Evolutionary conservation across 92 coral and sea anemone species (phyloP).

Genomic region (Pocillopora grandis): DNA sequence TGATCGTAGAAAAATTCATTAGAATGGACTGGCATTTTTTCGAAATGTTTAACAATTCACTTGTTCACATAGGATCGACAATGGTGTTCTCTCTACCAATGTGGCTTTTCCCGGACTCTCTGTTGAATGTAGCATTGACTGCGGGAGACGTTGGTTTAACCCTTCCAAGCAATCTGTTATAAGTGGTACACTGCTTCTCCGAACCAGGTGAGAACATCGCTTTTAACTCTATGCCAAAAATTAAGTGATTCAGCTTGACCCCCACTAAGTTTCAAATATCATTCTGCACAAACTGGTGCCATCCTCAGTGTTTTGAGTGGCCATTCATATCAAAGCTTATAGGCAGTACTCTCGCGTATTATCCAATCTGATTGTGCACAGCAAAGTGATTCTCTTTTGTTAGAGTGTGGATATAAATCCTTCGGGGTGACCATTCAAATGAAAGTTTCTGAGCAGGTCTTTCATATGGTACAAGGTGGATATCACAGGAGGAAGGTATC

Average conservation of each 20-base stretch:
- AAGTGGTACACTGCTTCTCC: slow-evolving; percentile 27
- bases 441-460: not conserved
- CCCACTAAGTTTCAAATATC: too few species aligned
- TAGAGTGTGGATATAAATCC: not conserved
- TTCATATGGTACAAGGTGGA: too few species aligned
- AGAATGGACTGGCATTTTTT: too few species aligned
- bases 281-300: too few species aligned
- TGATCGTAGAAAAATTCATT: too few species aligned
- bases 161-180: slow-evolving; percentile 29
- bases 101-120: slow-evolving; percentile 67
- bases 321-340: not conserved
- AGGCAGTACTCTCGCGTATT: not conserved
- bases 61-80: slow-evolving; percentile 11
- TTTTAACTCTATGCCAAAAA: too few species aligned
- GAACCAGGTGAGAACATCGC: slow-evolving; percentile 39
- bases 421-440: not conserved
- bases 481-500: too few species aligned
- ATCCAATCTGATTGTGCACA: not conserved
- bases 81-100: slow-evolving; percentile 46
- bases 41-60: too few species aligned
- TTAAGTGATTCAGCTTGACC: too few species aligned
- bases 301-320: not conserved
- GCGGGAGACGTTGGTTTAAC: slow-evolving; percentile 56
- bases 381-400: not conserved
- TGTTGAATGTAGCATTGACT: slow-evolving; percentile 51